Evolutionary conservation across 1,140 invertebrate genomes (phyloP), one percentile per base, ranked within the genome.

Genomic region (Glossosoma conforme): DNA sequence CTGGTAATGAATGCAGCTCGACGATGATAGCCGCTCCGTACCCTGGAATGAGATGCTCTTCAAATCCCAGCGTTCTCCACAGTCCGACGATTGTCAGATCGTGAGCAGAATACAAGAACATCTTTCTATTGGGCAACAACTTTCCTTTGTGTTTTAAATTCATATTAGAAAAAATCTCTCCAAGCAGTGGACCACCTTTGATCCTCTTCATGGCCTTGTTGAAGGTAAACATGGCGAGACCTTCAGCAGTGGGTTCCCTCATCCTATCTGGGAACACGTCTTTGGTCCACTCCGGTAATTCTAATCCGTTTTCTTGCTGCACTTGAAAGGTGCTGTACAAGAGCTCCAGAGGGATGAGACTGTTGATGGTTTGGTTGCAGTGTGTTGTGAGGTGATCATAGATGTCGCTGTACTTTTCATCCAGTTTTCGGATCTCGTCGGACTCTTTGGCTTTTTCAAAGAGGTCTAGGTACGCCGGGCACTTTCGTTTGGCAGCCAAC

Each of bases 241-340:
- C 86, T 2, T 78, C 65, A 58, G 80, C 80, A 2, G 84, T 82
- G 1, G 89, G 70, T 20, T 76, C 61, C 44, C 73, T 69, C 77
- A 91, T 83, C 64, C 80, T 75, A 28, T 77, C 69, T 15, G 86
- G 84, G 62, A 83, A 87, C 22, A 83, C 82, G 53, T 78, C 72
- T 58, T 77, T 77, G 0, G 86, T 81, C 86, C 86, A 87, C 36
- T 78, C 69, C 0, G 88, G 88, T 13, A 91, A 61, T 18, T 76
- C 70, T 13, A 89, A 65, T 14, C 81, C 79, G 15, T 81, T 75
- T 13, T 80, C 72, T 59, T 75, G 78, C 68, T 91, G 81, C 18
- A 86, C 83, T 64, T 83, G 77, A 2, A 92, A 65, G 1, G 81
- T 86, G 56, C 84, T 85, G 52, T 86, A 90, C 3, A 91, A 66